These are phyloP conservation scores for Myocastor coypus DNA, from an alignment of 2,113 vertebrate species.

Conservation along the genomic window DNA sequence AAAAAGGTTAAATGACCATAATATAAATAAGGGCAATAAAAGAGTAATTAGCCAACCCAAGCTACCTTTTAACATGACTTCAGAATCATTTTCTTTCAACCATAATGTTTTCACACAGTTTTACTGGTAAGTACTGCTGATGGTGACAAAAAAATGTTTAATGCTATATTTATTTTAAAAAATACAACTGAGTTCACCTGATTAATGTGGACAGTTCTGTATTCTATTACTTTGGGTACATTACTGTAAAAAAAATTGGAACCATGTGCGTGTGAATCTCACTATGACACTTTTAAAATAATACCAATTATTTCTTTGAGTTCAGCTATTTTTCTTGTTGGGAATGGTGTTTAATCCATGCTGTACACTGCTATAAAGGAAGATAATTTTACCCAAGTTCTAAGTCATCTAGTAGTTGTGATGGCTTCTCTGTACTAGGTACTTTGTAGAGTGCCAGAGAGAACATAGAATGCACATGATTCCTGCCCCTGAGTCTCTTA, in stretches of 20 bases:
- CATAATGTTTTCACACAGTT: constrained; percentile 54
- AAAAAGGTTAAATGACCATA: constrained; percentile 67
- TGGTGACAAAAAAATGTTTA: constrained; percentile 9
- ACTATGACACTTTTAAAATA: neutral
- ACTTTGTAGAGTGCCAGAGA: neutral
- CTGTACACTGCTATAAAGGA: neutral
- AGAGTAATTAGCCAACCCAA: constrained; percentile 68
- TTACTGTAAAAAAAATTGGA: neutral
- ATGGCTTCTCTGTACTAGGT: neutral
- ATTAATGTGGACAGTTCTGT: neutral
- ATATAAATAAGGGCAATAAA: constrained; percentile 69
- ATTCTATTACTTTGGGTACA: neutral
- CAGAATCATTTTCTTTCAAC: constrained; percentile 17
- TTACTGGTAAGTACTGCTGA: constrained; percentile 6
- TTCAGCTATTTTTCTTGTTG: neutral
- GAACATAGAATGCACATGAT: neutral
- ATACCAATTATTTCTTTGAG: neutral
- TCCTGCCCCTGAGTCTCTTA: neutral
- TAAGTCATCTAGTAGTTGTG: neutral
- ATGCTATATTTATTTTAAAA: constrained; percentile 22
- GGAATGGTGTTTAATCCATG: neutral
- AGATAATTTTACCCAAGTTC: neutral
- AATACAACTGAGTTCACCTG: neutral
- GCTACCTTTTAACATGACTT: constrained; percentile 40
- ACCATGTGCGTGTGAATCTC: neutral